A percentile compares a stretch with the other conserved stretches of the same genome.
Evolutionary conservation across 2,113 vertebrate species (phyloP).

Genomic region (Aphelocoma coerulescens): DNA sequence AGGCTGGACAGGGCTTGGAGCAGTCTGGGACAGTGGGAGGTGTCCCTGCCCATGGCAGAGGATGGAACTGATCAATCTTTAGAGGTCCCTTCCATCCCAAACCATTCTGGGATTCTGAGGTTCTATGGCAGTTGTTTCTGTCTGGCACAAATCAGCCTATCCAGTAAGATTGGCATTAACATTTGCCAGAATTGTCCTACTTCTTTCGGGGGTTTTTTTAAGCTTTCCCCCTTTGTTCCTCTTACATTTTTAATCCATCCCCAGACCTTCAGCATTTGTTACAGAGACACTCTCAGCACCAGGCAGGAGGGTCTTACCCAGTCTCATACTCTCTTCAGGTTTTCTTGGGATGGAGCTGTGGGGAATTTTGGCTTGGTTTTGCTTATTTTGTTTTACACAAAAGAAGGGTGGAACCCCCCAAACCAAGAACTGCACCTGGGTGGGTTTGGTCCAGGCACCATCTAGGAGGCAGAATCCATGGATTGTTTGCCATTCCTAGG

Average conservation of each 20-base stretch:
- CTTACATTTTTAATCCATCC: not conserved
- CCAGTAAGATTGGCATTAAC: not conserved
- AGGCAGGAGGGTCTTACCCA: not conserved
- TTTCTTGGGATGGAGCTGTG: not conserved
- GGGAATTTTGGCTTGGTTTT: not conserved
- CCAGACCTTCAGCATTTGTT: not conserved
- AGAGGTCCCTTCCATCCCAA: not conserved
- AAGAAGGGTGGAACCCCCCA: not conserved
- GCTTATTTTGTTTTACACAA: not conserved
- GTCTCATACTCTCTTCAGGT: too few species aligned
- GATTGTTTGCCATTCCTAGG: accelerated
- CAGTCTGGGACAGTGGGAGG: accelerated
- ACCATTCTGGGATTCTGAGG: not conserved
- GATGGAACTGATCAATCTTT: accelerated
- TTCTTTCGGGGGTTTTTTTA: not conserved
- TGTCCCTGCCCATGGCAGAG: not conserved
- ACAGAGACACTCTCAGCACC: not conserved
- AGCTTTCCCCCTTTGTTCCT: not conserved
- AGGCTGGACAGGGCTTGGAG: accelerated
- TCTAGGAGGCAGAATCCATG: not conserved
- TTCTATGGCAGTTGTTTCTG: not conserved
- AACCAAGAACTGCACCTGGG: not conserved
- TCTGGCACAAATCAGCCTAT: not conserved
- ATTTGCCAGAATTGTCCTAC: not conserved
- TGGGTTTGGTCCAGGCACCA: not conserved